Evolutionary conservation across 2,888 invertebrate genomes (phyloP).

Genomic region (Drosophila kambysellisi): DNA sequence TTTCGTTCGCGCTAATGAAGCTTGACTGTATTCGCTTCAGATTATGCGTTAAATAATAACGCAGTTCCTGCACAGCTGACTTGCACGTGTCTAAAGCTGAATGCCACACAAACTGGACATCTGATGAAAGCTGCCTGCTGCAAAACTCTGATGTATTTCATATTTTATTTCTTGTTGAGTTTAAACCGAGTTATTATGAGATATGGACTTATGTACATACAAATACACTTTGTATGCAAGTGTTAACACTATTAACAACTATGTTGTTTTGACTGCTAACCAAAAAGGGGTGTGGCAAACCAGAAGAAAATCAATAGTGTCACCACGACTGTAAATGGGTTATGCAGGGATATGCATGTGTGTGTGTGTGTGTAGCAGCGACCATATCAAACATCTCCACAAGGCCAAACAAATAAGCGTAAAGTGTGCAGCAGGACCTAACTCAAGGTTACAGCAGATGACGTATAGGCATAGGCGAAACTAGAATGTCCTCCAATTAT

Average conservation of each 20-base stretch:
- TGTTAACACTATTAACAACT: background rate
- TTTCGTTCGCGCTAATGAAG: background rate
- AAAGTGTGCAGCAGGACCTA: conserved; percentile 54
- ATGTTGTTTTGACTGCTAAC: background rate
- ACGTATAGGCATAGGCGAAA: background rate
- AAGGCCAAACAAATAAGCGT: conserved; percentile 72
- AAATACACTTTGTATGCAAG: background rate
- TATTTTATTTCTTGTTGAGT: background rate
- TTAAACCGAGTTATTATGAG: background rate
- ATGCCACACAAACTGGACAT: background rate
- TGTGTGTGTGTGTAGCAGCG: conserved; percentile 12
- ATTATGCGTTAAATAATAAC: background rate
- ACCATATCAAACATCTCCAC: conserved; percentile 58
- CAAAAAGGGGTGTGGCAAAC: conserved; percentile 34
- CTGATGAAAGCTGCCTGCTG: background rate
- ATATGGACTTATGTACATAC: background rate
- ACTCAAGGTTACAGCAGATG: conserved; percentile 46
- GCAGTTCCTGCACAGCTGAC: background rate
- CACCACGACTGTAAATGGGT: conserved; percentile 24
- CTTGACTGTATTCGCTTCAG: background rate
- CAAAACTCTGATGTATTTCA: background rate
- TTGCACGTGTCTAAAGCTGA: background rate
- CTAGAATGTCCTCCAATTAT: conserved; percentile 17
- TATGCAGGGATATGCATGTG: conserved; percentile 9
- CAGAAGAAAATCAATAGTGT: conserved; percentile 44